A percentile compares a stretch with the other conserved stretches of the same genome.
Evolutionary conservation across 2,113 vertebrate genomes (phyloP).

Genomic region (Rhabdomys dilectus): DNA sequence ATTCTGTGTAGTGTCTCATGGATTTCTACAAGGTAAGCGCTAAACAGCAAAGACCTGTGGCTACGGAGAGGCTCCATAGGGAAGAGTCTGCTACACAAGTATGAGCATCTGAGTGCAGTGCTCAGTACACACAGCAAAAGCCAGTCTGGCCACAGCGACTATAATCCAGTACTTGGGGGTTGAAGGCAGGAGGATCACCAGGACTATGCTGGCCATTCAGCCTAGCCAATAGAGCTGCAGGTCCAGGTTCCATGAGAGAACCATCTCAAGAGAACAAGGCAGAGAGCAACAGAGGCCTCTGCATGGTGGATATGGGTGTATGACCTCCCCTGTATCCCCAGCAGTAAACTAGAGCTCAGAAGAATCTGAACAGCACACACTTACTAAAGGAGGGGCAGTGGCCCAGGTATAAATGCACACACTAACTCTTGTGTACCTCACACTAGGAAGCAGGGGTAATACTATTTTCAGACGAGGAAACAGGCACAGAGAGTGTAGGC

Average conservation of each 20-base stretch:
- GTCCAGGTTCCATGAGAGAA: not conserved
- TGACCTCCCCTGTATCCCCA: too few species aligned
- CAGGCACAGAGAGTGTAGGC: not conserved
- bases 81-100: not conserved
- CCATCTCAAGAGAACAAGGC: not conserved
- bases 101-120: not conserved
- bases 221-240: not conserved
- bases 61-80: not conserved
- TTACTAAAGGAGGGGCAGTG: not conserved
- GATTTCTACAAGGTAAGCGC: not conserved
- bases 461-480: not conserved
- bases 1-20: not conserved
- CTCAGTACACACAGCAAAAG: not conserved
- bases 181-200: not conserved
- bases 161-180: not conserved
- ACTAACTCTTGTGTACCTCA: not conserved
- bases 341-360: not conserved
- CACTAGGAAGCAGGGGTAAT: not conserved
- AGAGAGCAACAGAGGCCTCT: not conserved
- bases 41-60: not conserved
- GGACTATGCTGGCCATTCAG: not conserved
- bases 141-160: not conserved
- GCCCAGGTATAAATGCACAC: too few species aligned
- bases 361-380: not conserved
- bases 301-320: not conserved